phyloP scores from a whole-genome alignment of 2,797 vertebrate species.

The Protosalanx chinensis region DNA sequence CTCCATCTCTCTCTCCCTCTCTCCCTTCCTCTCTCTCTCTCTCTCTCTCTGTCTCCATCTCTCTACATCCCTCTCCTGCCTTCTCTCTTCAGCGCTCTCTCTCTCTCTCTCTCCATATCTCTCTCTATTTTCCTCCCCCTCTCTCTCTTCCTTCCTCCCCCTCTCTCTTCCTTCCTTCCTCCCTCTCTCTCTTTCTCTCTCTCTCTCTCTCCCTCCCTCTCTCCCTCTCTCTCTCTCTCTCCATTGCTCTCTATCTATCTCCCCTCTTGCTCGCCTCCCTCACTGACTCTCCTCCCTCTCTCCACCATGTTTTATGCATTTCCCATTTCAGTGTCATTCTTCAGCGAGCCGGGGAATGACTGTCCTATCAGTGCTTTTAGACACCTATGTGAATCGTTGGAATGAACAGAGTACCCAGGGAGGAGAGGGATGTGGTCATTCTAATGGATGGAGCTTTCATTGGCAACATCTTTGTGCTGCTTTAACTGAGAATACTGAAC shows the following conservation, averaged over 20 bases:
- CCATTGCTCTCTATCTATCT: not conserved
- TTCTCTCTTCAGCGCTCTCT: constrained; percentile 31
- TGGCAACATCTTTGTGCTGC: not conserved
- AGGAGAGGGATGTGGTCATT: constrained; percentile 36
- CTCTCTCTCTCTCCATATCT: not conserved
- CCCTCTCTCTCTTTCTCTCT: constrained; percentile 26
- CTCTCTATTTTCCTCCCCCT: not conserved
- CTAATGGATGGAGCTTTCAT: constrained; percentile 3
- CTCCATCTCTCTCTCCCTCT: not conserved
- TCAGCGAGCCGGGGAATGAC: constrained; percentile 29
- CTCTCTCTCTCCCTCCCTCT: not conserved
- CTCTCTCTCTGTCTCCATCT: not conserved
- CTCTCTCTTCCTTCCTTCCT: not conserved
- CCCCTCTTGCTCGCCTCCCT: constrained; percentile 21
- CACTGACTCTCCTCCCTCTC: not conserved
- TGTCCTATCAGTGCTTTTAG: constrained; percentile 20
- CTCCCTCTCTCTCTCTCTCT: not conserved
- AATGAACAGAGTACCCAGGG: constrained; percentile 43
- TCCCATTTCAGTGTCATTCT: constrained; percentile 6
- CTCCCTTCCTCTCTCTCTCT: not conserved
- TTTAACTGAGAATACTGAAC: not conserved
- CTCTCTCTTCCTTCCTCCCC: not conserved
- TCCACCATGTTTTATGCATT: constrained; percentile 30
- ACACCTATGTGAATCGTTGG: constrained; percentile 47
- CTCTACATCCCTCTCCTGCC: constrained; percentile 10